Conservation (phyloP, 2,113 vertebrate genomes). For the Upupa epops region DNA sequence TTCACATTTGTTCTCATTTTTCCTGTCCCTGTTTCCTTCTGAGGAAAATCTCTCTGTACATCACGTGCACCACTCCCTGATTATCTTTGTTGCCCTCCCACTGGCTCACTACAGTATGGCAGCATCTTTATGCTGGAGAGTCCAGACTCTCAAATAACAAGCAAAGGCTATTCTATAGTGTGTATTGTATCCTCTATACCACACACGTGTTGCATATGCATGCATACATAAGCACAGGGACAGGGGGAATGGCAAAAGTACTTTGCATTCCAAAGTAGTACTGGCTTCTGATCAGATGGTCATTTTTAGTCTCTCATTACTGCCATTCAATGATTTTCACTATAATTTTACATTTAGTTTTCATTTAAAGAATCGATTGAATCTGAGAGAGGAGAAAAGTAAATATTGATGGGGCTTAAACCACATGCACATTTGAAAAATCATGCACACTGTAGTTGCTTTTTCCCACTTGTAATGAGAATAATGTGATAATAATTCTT, state of each 20-base stretch:
- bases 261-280: not conserved
- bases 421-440: not conserved
- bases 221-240: not conserved
- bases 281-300: not conserved
- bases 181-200: too few species aligned
- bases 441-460: not conserved
- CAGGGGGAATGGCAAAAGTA: not conserved
- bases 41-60: not conserved
- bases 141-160: not conserved
- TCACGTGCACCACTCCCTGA: not conserved
- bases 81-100: not conserved
- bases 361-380: not conserved
- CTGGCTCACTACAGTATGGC: not conserved
- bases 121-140: not conserved
- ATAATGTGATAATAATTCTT: not conserved
- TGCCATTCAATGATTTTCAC: not conserved
- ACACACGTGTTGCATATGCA: not conserved
- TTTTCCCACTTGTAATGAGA: not conserved
- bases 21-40: not conserved
- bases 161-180: not conserved
- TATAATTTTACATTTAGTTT: not conserved
- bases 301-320: not conserved
- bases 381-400: accelerated
- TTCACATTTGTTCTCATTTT: not conserved
- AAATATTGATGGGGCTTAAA: not conserved